Base-by-base conservation (phyloP, 35 echinoderm and acorn worm genomes). In the Ophioderma brevispina region DNA sequence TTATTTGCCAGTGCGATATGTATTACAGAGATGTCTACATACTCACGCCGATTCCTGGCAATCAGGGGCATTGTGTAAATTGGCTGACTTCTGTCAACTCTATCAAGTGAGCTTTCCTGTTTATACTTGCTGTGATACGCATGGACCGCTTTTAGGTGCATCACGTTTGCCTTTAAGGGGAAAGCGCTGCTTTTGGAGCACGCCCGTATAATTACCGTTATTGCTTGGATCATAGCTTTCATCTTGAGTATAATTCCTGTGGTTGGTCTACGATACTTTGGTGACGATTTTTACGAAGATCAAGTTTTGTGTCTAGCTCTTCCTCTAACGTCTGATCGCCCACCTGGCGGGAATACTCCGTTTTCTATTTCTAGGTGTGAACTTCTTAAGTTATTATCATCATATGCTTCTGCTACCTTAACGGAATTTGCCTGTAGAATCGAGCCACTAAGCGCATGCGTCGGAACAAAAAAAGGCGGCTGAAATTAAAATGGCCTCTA, bases 301-400 rank as follows among this genome's bases (percentile, higher is more conserved):
- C 90, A 92, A 2, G 92, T 92, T 80, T 92, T 98, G 38, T 98
- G 96, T 59, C 84, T 98, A 3, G 92, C 96, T 1, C 55, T 98
- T 40, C 96, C 92, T 18, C 49, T 98, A 15, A 94, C 96, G 0
- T 37, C 88, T 13, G 87, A 91, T 75, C 78, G 49, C 35, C 96
- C 87, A 80, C 91, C 91, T 2, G 77, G 84, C 31, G 84, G 84
- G 55, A 56, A 25, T 92, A 87, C 34, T 87, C 91, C 0, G 77
- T 92, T n/a, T 92, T 36, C 28, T 92, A 11, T 92, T 92, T 36
- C 46, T 92, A 15, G 91, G 84, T 4, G 37, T 92, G 18, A 92
- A 92, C 79, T 0, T 87, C 5, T 14, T 70, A 6, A 31, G 77
- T 14, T 92, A n/a, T 92, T 38, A 32, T 92, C 17, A 33, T 87